These are phyloP conservation scores for Sander vitreus DNA, from an alignment of 2,113 vertebrate genomes.

Conservation along the genomic window DNA sequence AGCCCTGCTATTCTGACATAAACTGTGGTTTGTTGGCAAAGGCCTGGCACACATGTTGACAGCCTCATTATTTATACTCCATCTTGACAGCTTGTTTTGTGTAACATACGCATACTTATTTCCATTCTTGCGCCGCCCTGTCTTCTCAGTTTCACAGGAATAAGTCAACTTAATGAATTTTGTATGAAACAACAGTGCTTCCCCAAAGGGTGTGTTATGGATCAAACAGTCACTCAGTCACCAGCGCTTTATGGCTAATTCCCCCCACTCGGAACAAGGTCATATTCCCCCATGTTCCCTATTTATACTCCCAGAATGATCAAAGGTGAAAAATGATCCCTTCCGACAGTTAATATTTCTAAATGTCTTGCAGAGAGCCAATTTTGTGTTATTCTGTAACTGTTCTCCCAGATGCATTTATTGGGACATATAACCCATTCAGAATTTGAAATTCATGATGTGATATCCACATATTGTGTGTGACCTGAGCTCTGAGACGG, in stretches of 20 bases:
- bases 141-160: conserved; percentile 62
- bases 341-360: conserved; percentile 64
- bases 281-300: conserved; percentile 63
- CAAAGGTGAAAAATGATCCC: conserved; percentile 56
- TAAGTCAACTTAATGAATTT: conserved; percentile 72
- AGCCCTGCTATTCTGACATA: conserved; percentile 37
- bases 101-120: conserved; percentile 57
- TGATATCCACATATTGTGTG: conserved; percentile 42
- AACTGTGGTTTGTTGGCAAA: conserved; percentile 63
- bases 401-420: conserved; percentile 48
- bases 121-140: conserved; percentile 51
- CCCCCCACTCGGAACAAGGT: conserved; percentile 58
- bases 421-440: conserved; percentile 32
- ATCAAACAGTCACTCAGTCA: conserved; percentile 72
- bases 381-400: conserved; percentile 51
- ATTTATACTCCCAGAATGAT: conserved; percentile 61
- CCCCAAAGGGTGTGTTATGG: conserved; percentile 57
- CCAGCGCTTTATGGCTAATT: conserved; percentile 50
- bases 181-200: conserved; percentile 62
- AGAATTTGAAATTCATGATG: conserved; percentile 55
- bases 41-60: conserved; percentile 58
- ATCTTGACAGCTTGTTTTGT: conserved; percentile 71
- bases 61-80: conserved; percentile 68
- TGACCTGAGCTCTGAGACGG: conserved; percentile 22
- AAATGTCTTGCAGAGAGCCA: conserved; percentile 49